A percentile compares a stretch with the other conserved stretches of the same genome.
Evolutionary conservation across 2,113 vertebrate genomes (phyloP).

Genomic region (Hystrix cristata): DNA sequence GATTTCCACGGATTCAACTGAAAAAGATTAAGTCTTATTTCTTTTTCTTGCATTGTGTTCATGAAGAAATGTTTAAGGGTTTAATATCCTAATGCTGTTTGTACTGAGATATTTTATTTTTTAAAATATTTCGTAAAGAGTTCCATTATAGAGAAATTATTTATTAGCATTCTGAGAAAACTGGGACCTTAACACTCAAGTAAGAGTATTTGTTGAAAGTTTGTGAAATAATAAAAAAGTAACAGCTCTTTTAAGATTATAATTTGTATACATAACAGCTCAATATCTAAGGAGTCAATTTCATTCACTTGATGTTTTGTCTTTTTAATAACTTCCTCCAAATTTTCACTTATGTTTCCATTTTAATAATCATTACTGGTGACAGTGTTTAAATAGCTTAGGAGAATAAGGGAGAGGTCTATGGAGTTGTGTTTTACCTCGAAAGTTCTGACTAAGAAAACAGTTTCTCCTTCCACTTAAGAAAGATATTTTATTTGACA

Average conservation of each 20-base stretch:
- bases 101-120: conserved; percentile 38
- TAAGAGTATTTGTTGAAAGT: conserved; percentile 34
- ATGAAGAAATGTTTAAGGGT: background rate
- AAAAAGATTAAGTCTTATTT: background rate
- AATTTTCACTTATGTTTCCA: conserved; percentile 44
- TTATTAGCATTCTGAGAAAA: conserved; percentile 19
- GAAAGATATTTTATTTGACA: conserved; percentile 25
- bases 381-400: background rate
- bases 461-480: background rate
- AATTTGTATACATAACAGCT: background rate
- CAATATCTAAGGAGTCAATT: background rate
- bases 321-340: background rate
- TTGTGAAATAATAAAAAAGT: background rate
- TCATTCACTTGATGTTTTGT: background rate
- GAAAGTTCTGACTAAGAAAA: background rate
- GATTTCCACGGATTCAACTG: background rate
- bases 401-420: background rate
- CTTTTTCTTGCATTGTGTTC: background rate
- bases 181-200: background rate
- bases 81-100: background rate
- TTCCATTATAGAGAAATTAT: background rate
- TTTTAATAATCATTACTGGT: conserved; percentile 26
- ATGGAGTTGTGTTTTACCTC: conserved; percentile 10
- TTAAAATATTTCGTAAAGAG: background rate
- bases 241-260: background rate